A percentile compares a stretch with the other conserved stretches of the same genome.
Conservation (phyloP, 2,888 invertebrate species). For the Cataglyphis cursor region DNA sequence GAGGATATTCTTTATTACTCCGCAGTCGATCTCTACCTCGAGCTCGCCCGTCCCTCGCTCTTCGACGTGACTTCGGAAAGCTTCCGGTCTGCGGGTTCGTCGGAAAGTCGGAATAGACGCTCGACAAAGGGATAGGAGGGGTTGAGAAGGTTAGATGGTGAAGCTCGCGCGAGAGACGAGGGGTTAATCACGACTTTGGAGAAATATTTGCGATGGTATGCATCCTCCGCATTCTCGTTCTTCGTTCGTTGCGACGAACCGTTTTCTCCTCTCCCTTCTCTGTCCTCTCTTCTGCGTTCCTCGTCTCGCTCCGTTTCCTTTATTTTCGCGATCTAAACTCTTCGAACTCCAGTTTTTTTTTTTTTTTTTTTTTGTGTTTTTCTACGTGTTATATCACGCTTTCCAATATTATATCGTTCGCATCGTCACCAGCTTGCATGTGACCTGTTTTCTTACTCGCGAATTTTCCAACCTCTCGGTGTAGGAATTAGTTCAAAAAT, state of each 20-base stretch:
- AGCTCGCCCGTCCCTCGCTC: neutral
- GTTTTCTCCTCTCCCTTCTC: neutral
- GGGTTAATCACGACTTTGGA: constrained; percentile 75
- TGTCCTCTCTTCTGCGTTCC: neutral
- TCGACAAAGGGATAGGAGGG: neutral
- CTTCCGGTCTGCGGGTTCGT: constrained; percentile 53
- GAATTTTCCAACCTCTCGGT: constrained; percentile 34
- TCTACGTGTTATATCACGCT: neutral
- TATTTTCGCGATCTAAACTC: constrained; percentile 7
- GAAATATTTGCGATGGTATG: constrained; percentile 57
- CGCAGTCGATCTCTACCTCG: neutral
- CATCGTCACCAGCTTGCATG: constrained; percentile 7
- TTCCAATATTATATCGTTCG: constrained; percentile 34
- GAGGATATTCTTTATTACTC: constrained; percentile 60
- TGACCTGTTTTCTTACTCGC: neutral
- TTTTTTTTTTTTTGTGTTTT: too few relatives aligned
- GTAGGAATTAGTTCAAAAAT: constrained; percentile 41
- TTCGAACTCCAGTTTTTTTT: neutral
- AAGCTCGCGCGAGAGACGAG: constrained; percentile 62
- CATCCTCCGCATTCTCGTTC: constrained; percentile 56
- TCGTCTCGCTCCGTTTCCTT: neutral
- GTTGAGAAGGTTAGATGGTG: neutral
- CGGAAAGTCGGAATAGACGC: constrained; percentile 28
- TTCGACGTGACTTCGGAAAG: constrained; percentile 55
- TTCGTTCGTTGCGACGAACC: constrained; percentile 16